Evolutionary conservation across 2,113 vertebrate genomes (phyloP).

Genomic region (Murina feae): DNA sequence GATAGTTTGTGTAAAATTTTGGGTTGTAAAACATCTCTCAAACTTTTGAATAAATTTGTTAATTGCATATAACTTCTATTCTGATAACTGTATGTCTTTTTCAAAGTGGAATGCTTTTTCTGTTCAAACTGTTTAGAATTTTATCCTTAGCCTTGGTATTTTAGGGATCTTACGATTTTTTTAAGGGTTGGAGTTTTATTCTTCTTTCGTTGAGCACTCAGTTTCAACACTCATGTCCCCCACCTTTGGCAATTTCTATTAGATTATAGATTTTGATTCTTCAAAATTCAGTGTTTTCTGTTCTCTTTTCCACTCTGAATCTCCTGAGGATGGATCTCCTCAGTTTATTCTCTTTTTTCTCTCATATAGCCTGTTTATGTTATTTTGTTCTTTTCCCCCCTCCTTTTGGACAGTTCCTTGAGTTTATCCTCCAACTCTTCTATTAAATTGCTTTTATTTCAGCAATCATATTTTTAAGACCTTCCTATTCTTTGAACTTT

Average conservation of each 20-base stretch:
- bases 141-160: neutral
- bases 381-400: neutral
- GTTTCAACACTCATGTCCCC: neutral
- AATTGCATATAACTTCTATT: neutral
- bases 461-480: neutral
- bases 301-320: neutral
- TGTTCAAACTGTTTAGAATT: neutral
- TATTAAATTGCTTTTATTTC: neutral
- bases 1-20: neutral
- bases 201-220: neutral
- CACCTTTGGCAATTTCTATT: neutral
- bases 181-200: neutral
- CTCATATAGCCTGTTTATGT: neutral
- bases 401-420: neutral
- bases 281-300: neutral
- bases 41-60: neutral
- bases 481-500: neutral
- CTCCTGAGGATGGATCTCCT: neutral
- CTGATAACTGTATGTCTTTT: neutral
- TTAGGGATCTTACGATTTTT: neutral
- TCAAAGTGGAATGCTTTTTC: neutral
- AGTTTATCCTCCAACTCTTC: neutral
- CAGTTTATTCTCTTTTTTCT: neutral
- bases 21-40: neutral
- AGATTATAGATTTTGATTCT: constrained; percentile 6